A percentile compares a stretch with the other conserved stretches of the same genome.
Evolutionary conservation across 2,113 vertebrate genomes (phyloP).

Genomic region (Campylomormyrus tamandua): DNA sequence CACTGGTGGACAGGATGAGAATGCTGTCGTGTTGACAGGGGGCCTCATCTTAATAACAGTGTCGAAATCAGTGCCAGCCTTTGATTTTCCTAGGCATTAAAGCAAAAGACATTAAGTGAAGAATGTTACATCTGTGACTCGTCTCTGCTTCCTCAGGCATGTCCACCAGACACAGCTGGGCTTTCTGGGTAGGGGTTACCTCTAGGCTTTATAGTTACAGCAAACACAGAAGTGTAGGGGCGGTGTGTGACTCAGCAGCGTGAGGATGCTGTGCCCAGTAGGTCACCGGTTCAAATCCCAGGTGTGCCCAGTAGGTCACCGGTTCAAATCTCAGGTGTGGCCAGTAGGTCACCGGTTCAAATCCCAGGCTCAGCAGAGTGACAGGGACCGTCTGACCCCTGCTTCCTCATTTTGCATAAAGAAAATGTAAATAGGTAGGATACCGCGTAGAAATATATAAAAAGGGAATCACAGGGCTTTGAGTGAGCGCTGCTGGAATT

Average conservation of each 20-base stretch:
- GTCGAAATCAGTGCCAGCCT: not conserved
- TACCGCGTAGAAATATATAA: not conserved
- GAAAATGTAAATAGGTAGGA: not conserved
- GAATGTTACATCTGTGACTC: not conserved
- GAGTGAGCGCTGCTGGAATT: not conserved
- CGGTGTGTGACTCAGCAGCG: not conserved
- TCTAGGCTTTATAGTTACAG: not conserved
- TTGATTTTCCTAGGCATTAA: not conserved
- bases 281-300: too few relatives aligned
- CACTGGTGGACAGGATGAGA: not conserved
- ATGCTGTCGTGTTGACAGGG: not conserved
- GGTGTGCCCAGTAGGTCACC: not conserved
- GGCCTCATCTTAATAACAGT: not conserved
- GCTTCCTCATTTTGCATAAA: not conserved
- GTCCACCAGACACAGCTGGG: not conserved
- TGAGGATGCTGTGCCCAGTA: not conserved
- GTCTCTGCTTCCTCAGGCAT: not conserved
- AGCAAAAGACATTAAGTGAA: not conserved
- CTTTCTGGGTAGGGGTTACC: not conserved
- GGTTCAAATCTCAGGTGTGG: not conserved
- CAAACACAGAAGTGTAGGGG: not conserved
- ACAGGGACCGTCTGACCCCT: not conserved
- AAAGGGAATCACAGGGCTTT: not conserved
- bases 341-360: not conserved
- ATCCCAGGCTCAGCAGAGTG: not conserved